Evolutionary conservation across 2,888 invertebrate species (phyloP).

Genomic region (Iselma pallidipennis): DNA sequence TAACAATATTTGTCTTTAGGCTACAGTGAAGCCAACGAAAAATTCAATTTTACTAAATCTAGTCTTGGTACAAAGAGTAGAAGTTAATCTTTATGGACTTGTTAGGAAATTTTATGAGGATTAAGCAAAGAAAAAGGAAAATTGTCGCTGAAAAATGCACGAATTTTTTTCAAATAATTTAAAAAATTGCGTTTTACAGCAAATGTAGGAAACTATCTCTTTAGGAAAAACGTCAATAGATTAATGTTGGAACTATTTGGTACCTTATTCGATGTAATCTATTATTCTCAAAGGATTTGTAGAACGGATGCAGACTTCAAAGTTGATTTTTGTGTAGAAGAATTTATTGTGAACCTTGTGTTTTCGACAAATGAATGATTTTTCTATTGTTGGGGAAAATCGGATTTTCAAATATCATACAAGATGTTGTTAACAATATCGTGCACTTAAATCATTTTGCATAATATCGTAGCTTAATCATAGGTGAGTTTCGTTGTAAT

Average conservation of each 20-base stretch:
- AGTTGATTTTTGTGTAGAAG: not conserved
- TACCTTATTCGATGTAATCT: conserved; percentile 17
- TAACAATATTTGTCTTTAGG: no score
- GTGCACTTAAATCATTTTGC: no score
- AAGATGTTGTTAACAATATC: no score
- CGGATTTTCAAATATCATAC: no score
- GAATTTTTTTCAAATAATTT: no score
- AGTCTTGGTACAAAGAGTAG: not conserved
- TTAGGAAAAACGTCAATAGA: conserved; percentile 17
- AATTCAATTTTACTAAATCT: not conserved
- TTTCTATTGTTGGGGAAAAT: no score
- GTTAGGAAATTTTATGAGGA: no score
- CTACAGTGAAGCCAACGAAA: not conserved
- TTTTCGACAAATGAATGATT: not conserved
- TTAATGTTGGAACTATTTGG: conserved; percentile 20
- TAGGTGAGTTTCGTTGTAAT: no score
- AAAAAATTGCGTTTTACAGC: no score
- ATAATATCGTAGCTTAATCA: no score
- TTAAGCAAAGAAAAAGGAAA: no score
- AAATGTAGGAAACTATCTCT: no score
- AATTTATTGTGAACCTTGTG: not conserved
- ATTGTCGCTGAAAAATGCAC: not conserved
- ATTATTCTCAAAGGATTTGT: conserved; percentile 21
- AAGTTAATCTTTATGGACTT: not conserved
- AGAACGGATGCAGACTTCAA: conserved; percentile 15